Conservation (phyloP, 1,140 invertebrate species). For the Meteorus sp. region DNA sequence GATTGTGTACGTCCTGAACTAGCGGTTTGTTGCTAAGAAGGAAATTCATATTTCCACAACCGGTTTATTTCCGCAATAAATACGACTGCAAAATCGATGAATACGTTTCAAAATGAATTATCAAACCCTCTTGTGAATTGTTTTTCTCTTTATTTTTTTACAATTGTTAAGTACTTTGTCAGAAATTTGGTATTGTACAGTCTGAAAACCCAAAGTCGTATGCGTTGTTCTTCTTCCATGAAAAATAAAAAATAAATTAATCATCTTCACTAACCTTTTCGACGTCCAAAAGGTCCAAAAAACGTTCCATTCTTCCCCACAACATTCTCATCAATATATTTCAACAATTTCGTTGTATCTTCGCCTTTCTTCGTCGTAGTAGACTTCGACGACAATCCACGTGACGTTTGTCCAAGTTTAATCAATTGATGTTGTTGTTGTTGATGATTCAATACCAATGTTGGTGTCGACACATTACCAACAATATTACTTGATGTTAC, state of each 20-base stretch:
- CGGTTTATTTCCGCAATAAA: too few species aligned
- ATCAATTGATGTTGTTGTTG: background rate
- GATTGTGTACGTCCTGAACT: too few species aligned
- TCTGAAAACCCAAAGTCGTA: too few species aligned
- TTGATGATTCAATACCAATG: background rate
- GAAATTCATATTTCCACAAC: too few species aligned
- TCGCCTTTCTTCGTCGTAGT: conserved; percentile 61
- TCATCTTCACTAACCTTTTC: conserved; percentile 68
- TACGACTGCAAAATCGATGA: too few species aligned
- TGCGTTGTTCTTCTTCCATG: background rate
- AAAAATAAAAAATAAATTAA: background rate
- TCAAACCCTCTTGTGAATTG: too few species aligned
- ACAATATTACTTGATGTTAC: conserved; percentile 7
- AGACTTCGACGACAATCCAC: conserved; percentile 45
- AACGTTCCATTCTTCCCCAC: conserved; percentile 79
- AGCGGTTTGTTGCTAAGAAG: too few species aligned
- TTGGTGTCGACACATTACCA: background rate
- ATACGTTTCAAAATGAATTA: too few species aligned
- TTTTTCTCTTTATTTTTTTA: too few species aligned
- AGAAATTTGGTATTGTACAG: too few species aligned
- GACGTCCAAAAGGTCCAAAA: conserved; percentile 76
- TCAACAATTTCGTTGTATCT: conserved; percentile 70
- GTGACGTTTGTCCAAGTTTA: conserved; percentile 30
- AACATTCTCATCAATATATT: conserved; percentile 78
- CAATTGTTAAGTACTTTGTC: too few species aligned